Evolutionary conservation across 2,113 vertebrate genomes (phyloP).

Genomic region (Oncorhynchus keta): DNA sequence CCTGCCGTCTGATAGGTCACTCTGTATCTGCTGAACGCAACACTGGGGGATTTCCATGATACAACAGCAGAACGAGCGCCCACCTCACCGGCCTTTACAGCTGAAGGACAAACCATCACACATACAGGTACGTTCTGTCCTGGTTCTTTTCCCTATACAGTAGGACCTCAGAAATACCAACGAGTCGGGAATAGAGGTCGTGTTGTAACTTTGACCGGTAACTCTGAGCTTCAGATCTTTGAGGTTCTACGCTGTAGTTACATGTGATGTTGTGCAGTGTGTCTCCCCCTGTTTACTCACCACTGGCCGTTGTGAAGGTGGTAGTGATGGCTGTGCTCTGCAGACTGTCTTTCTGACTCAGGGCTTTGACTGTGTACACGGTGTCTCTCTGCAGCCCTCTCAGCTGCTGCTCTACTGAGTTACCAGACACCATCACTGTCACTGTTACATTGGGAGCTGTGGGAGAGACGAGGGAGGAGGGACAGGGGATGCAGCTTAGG

Average conservation of each 20-base stretch:
- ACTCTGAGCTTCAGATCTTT: neutral
- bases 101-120: slow-evolving; percentile 41
- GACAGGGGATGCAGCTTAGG: neutral
- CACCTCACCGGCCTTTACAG: slow-evolving; percentile 74
- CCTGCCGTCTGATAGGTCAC: slow-evolving; percentile 70
- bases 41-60: slow-evolving; percentile 69
- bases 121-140: neutral
- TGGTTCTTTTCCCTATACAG: no score
- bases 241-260: neutral
- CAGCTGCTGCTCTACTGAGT: slow-evolving; percentile 73
- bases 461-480: slow-evolving; percentile 14
- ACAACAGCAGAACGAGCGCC: slow-evolving; percentile 74
- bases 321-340: slow-evolving; percentile 75
- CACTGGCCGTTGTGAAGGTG: slow-evolving; percentile 79
- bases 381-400: slow-evolving; percentile 70
- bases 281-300: slow-evolving; percentile 62
- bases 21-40: slow-evolving; percentile 77
- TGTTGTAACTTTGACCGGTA: no score
- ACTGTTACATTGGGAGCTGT: slow-evolving; percentile 75
- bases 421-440: slow-evolving; percentile 76
- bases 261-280: neutral
- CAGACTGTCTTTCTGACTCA: slow-evolving; percentile 77
- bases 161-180: no score
- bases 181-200: no score
- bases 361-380: slow-evolving; percentile 79